Base-by-base conservation (phyloP, 2,113 vertebrate species). In the Chaenogobius annularis region DNA sequence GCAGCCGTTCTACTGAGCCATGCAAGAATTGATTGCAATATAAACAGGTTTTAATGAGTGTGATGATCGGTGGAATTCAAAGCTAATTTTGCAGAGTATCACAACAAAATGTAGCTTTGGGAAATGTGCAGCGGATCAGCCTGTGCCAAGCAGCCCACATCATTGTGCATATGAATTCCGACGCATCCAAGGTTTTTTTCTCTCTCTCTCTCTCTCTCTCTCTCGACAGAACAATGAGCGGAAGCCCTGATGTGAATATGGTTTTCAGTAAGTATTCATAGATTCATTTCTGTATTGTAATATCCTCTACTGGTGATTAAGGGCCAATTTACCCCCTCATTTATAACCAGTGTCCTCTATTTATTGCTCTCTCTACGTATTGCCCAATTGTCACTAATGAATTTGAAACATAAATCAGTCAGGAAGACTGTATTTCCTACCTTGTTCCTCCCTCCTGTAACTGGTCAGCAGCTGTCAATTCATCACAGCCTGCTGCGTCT, bases 11-110 rank as follows among this genome's bases (percentile, higher is more conserved):
- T 64, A 77, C 77, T 78, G 68, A 80, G 77, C 76, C 83, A 68
- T 80, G 83, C 73, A 74, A 47, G 74, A 81, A 85, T 75, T 78
- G 78, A 85, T 81, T 81, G 81, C 48, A 73, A 72, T 75, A 87
- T 89, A 87, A 88, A 88, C 75, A 85, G 46, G 70, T 83, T 88
- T 79, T 89, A 92, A 89, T 91, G 72, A 88, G 80, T 79, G 79
- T 74, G 83, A 86, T 85, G 82, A 89, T 88, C 81, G 86, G 48
- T 79, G 35, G 72, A 84, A 82, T 79, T 81, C 71, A 77, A 83
- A 87, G 76, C 68, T 77, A 82, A 89, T 85, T 74, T 86, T 79
- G 83, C 75, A 40, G 70, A 81, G 81, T 70, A 80, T 80, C 78
- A 86, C 68, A 84, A 78, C 69, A 81, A 87, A 85, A 79, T 37